Base-by-base conservation (phyloP, 1,140 invertebrate genomes). In the Phocides pigmalion region DNA sequence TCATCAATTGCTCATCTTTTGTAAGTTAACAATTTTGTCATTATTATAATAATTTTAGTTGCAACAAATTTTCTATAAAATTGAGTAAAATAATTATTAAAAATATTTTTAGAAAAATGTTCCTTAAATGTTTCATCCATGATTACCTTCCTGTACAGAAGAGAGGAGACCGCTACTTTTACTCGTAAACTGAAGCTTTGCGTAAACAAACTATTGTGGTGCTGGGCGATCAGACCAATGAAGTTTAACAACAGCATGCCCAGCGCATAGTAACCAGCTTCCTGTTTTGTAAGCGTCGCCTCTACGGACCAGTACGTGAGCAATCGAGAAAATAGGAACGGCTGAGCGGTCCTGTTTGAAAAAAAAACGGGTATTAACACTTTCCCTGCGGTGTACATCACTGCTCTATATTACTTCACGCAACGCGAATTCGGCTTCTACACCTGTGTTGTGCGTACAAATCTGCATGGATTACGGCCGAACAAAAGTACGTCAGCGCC, bases 81-180 rank as follows among this genome's bases (percentile, higher is more conserved):
- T n/a, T n/a, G n/a, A n/a, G n/a, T n/a, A n/a, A n/a, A n/a, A n/a
- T n/a, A n/a, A n/a, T n/a, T n/a, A n/a, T n/a, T n/a, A n/a, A n/a
- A n/a, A n/a, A n/a, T n/a, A n/a, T n/a, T 5, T 22, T 22, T 22
- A 28, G 6, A 28, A 35, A 11, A 35, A 35, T 35, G 4, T 12
- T 1, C n/a, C n/a, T 3, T n/a, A 35, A 35, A 35, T 44, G 12
- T 4, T 28, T 0, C 5, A 4, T 49, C 11, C 16, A 19, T 37
- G 25, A 39, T 68, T 54, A 93, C 93, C 84, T 94, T 94, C 74
- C 93, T 90, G 53, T 93, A 94, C 19, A 94, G 82, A 4, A 93
- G 65, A 0, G 93, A 92, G 6, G 93, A 93, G 41, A 88, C 91
- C 0, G 93, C 93, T 1, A 94, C 89, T 65, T 93, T 92, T 69